Conservation (phyloP, 2,797 vertebrate species). For the Sparus aurata region DNA sequence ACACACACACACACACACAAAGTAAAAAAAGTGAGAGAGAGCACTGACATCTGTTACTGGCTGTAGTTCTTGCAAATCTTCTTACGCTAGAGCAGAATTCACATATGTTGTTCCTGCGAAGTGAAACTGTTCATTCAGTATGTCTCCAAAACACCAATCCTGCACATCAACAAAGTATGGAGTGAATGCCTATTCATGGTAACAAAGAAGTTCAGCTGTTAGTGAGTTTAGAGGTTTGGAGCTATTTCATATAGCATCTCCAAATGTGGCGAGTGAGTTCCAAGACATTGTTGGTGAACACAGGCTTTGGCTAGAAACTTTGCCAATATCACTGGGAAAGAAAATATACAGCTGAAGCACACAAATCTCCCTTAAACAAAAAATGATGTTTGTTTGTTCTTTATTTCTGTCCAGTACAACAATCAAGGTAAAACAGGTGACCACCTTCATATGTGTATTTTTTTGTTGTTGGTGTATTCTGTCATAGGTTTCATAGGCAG, state of each 20-base stretch:
- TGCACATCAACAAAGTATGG: background rate
- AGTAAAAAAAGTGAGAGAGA: slow-evolving; percentile 15
- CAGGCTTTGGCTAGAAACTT: background rate
- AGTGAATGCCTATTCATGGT: background rate
- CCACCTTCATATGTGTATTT: no score
- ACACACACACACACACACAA: slow-evolving; percentile 22
- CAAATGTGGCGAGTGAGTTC: background rate
- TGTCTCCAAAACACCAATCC: slow-evolving; percentile 2
- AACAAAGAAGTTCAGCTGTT: background rate
- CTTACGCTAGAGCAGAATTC: slow-evolving; percentile 36
- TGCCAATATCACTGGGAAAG: no score
- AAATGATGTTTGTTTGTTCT: no score
- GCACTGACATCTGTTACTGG: slow-evolving; percentile 61
- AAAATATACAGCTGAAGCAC: no score
- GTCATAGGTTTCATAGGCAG: no score
- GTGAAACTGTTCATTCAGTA: slow-evolving; percentile 30
- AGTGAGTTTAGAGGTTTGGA: background rate
- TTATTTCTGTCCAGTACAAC: no score
- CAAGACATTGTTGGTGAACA: background rate
- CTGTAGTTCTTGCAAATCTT: slow-evolving; percentile 56
- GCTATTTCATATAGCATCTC: background rate
- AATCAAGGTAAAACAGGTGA: no score
- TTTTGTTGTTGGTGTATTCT: no score
- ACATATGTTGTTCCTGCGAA: slow-evolving; percentile 43
- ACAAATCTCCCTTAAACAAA: no score